Evolutionary conservation across 1,140 invertebrate species (phyloP), one percentile per base, ranked within the genome.

Genomic region (Palaemon carinicauda): DNA sequence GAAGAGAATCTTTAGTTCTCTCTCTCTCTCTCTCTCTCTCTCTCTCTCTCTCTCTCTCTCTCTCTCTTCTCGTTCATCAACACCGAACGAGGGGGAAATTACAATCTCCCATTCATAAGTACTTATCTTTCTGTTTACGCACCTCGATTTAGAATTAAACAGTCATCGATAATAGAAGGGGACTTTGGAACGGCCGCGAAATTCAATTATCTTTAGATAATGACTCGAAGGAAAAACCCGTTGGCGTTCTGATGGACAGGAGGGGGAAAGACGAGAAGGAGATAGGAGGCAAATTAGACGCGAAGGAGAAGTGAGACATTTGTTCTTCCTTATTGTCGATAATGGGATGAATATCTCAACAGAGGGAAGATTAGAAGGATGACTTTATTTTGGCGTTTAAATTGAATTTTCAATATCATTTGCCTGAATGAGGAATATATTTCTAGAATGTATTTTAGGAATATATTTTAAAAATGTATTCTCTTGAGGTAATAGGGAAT

Each of bases 21-120:
- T 69, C 60, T 69, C 9, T 69, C 60, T 69, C 60, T 69, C 60
- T 69, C 60, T 69, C 60, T 69, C 60, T 69, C 60, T 69, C 60
- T 69, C 60, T 69, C 60, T 21, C 60, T 69, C 60, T 69, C 60
- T 69, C 60, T 69, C 60, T 69, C 60, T 69, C 60, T 69, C 60
- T 21, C 60, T 65, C 17, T 69, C n/a, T n/a, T 19, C 60, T 69
- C 60, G 21, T n/a, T 69, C 3, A 27, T 29, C 29, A 2, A 12
- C 0, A 19, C 14, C 29, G 60, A 69, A 29, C 14, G 60, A 69
- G 60, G 29, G 60, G 29, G 60, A 69, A 29, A 69, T 41, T 41
- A 60, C 56, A 60, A 10, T 27, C 56, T 60, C 56, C 56, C 24
- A n/a, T 27, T 60, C 56, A 60, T 60, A n/a, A n/a, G 19, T 17